A percentile compares a stretch with the other conserved stretches of the same genome.
phyloP scores from a whole-genome alignment of 30 jellyfish, hydroid and myxozoan genomes.

The Aurelia sp. region DNA sequence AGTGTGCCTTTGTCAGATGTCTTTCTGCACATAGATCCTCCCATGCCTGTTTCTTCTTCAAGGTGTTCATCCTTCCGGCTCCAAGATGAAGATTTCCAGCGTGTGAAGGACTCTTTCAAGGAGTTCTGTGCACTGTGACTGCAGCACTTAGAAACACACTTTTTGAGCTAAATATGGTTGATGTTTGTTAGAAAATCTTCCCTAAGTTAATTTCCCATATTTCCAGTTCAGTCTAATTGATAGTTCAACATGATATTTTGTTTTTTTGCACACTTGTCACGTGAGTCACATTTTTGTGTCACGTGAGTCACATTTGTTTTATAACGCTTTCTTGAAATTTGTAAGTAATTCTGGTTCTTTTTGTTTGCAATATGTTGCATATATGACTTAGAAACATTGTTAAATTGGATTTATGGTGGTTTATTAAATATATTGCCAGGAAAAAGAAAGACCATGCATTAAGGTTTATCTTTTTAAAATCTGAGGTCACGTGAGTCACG shows the following conservation, averaged over 20 bases:
- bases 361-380: slow-evolving; percentile 9
- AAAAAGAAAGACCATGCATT: neutral
- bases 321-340: neutral
- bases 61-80: slow-evolving; percentile 37
- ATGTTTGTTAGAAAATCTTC: neutral
- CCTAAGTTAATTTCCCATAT: neutral
- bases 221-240: neutral
- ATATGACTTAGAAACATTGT: slow-evolving; percentile 3
- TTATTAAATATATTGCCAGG: neutral
- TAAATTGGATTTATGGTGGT: neutral
- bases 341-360: neutral
- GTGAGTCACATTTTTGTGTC: slow-evolving; percentile 5
- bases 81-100: slow-evolving; percentile 26
- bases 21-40: slow-evolving; percentile 3
- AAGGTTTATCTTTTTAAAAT: neutral
- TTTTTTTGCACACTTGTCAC: slow-evolving; percentile 7
- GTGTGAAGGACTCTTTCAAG: neutral
- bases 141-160: neutral
- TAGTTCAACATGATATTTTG: no score
- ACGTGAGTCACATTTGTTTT: slow-evolving; percentile 22
- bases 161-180: neutral
- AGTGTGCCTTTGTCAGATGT: slow-evolving; percentile 10
- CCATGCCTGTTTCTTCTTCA: slow-evolving; percentile 26
- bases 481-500: slow-evolving; percentile 23
- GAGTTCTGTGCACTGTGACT: slow-evolving; percentile 1